phyloP scores from a whole-genome alignment of 1,140 invertebrate genomes.

The Diplogasteroides magnus region DNA sequence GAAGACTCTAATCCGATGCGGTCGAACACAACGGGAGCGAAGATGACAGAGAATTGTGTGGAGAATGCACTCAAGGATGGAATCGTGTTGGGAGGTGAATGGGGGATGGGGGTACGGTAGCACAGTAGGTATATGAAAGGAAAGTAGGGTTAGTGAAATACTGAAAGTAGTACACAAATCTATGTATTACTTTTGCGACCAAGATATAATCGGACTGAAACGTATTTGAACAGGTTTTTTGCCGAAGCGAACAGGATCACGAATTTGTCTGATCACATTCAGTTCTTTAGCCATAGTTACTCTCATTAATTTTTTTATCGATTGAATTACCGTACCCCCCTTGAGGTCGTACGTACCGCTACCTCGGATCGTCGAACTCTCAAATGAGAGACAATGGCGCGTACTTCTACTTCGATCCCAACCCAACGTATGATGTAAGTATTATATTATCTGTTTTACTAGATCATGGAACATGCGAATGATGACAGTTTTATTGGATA shows the following conservation, averaged over 20 bases:
- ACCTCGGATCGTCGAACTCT: slow-evolving; percentile 51
- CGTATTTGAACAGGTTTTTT: slow-evolving; percentile 1
- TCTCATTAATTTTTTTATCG: no score
- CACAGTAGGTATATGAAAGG: no score
- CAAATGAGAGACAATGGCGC: slow-evolving; percentile 51
- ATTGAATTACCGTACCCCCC: neutral
- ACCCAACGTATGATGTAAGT: no score
- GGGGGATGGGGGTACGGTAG: no score
- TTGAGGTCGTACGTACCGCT: slow-evolving; percentile 23
- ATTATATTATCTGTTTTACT: no score
- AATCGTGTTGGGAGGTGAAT: neutral
- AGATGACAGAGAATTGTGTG: neutral
- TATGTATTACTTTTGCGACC: no score
- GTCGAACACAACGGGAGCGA: neutral
- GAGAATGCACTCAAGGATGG: neutral
- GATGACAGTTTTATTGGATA: no score
- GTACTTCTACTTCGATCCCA: slow-evolving; percentile 34
- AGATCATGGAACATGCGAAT: no score
- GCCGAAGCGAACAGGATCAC: slow-evolving; percentile 1
- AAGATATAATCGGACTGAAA: neutral
- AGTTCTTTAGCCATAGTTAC: no score
- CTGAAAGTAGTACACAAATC: no score
- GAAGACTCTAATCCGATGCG: neutral
- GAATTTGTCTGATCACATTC: no score
- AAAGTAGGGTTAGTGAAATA: no score